Evolutionary conservation across 2,888 invertebrate species (phyloP).

Genomic region (Lypha dubia): DNA sequence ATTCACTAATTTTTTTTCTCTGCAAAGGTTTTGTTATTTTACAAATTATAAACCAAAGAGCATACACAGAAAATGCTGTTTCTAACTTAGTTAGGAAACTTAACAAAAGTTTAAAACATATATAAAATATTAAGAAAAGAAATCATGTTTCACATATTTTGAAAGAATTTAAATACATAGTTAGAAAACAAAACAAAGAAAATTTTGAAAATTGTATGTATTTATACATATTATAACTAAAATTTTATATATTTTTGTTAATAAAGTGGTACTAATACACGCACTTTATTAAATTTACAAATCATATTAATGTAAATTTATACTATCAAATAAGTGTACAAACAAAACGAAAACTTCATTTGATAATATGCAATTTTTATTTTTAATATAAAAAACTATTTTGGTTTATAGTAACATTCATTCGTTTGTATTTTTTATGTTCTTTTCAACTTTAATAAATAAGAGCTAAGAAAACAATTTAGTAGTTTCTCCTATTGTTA

Average conservation of each 20-base stretch:
- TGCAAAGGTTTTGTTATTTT: conserved; percentile 41
- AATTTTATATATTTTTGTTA: conserved; percentile 13
- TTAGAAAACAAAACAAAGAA: conserved; percentile 17
- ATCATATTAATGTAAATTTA: conserved; percentile 56
- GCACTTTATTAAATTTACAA: conserved; percentile 15
- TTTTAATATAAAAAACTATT: conserved; percentile 62
- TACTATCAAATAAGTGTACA: conserved; percentile 38
- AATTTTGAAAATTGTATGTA: background rate
- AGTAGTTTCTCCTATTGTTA: conserved; percentile 23
- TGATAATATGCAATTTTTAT: conserved; percentile 18
- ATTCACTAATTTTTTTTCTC: conserved; percentile 14
- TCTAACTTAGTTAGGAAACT: conserved; percentile 14
- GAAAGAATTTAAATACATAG: conserved; percentile 25
- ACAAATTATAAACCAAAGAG: conserved; percentile 36
- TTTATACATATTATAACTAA: conserved; percentile 30
- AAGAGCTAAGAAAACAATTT: conserved; percentile 63
- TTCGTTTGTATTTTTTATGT: no score
- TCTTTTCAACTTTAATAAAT: conserved; percentile 65
- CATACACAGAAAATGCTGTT: conserved; percentile 7
- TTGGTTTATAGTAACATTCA: conserved; percentile 58
- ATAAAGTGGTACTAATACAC: conserved; percentile 32
- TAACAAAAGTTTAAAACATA: no score
- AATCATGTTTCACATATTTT: conserved; percentile 52
- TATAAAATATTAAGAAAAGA: conserved; percentile 17
- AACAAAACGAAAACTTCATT: conserved; percentile 40